These are phyloP conservation scores for Tupaia chinensis DNA, from an alignment of 2,113 vertebrate species.

Conservation along the genomic window DNA sequence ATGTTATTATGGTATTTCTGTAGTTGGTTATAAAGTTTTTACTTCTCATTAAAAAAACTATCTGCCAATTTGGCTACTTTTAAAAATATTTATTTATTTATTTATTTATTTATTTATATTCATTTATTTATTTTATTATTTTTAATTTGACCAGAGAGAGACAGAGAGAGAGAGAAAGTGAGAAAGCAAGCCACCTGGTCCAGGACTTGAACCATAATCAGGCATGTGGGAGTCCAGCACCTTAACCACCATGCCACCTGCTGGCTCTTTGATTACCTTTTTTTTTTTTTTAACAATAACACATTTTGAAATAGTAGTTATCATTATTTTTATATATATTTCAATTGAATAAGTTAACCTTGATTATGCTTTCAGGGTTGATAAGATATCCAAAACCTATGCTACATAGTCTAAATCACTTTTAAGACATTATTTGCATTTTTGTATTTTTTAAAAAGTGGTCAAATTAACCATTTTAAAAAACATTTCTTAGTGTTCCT, in stretches of 20 bases:
- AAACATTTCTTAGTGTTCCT: background rate
- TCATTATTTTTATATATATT: background rate
- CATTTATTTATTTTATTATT: no score
- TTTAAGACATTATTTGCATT: background rate
- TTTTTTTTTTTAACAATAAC: background rate
- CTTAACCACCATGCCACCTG: no score
- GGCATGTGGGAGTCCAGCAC: no score
- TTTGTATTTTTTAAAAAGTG: background rate
- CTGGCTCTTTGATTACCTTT: no score
- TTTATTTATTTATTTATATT: no score
- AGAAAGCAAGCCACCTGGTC: no score
- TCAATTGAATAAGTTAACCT: conserved; percentile 11
- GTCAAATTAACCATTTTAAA: background rate
- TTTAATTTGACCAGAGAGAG: no score
- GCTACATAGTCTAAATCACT: background rate
- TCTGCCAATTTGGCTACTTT: background rate
- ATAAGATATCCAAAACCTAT: background rate
- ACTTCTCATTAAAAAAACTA: conserved; percentile 1
- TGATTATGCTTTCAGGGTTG: background rate
- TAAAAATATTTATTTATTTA: no score
- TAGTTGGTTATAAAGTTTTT: conserved; percentile 20
- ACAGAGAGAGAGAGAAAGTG: no score
- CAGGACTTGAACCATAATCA: no score
- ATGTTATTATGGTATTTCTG: background rate
- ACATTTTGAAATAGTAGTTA: background rate